phyloP scores from a whole-genome alignment of 2,797 vertebrate species.

The Lutjanus campechanus region DNA sequence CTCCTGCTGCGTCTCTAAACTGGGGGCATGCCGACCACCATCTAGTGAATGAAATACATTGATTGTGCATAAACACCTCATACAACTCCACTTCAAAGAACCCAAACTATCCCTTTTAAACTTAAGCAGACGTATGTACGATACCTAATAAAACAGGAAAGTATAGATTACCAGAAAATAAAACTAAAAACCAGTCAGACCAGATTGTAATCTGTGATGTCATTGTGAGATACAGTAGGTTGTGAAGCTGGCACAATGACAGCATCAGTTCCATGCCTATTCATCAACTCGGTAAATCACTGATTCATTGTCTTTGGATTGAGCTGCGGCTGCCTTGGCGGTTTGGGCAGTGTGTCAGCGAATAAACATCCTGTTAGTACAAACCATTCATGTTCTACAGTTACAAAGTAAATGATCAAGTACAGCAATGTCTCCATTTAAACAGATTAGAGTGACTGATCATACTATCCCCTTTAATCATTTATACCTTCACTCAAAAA shows the following conservation, averaged over 20 bases:
- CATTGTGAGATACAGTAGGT: neutral
- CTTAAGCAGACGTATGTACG: neutral
- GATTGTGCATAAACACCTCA: no score
- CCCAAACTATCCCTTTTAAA: neutral
- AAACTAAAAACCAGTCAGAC: neutral
- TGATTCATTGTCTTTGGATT: constrained; percentile 7
- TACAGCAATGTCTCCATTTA: neutral
- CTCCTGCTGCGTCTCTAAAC: no score
- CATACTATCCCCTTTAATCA: neutral
- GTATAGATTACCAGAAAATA: neutral
- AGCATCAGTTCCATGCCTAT: neutral
- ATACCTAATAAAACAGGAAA: neutral
- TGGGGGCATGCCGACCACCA: no score
- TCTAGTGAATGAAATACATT: no score
- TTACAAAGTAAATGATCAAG: neutral
- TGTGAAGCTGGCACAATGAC: neutral
- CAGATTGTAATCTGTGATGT: neutral
- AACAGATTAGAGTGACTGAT: neutral
- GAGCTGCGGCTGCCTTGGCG: neutral
- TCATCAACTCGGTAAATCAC: constrained; percentile 13
- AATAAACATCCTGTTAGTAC: constrained; percentile 5
- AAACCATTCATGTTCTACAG: neutral
- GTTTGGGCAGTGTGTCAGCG: neutral
- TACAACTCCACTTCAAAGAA: no score
- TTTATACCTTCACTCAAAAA: neutral